These are phyloP conservation scores for Solea senegalensis DNA, from an alignment of 2,113 vertebrate species.

Conservation along the genomic window DNA sequence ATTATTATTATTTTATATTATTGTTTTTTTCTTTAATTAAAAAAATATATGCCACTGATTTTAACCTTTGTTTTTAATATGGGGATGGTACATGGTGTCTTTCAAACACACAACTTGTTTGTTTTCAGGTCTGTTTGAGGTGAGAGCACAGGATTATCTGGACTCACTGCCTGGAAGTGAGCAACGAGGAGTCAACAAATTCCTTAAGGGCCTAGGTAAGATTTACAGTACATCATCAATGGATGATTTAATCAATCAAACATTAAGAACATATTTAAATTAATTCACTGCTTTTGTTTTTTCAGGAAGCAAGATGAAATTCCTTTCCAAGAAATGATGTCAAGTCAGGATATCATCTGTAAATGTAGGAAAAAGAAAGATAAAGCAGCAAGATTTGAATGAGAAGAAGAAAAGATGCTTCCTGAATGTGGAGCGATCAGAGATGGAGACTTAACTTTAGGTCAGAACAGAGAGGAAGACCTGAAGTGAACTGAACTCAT, in stretches of 20 bases:
- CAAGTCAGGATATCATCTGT: background rate
- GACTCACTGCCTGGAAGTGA: constrained; percentile 91
- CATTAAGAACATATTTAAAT: background rate
- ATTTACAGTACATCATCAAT: background rate
- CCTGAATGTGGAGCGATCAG: background rate
- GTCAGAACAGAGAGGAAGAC: background rate
- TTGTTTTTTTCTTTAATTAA: too few species aligned
- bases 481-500: constrained; percentile 38
- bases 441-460: constrained; percentile 17
- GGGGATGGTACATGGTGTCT: too few species aligned
- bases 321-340: constrained; percentile 83
- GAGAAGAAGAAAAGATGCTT: background rate
- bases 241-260: background rate
- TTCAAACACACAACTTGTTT: background rate
- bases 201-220: constrained; percentile 94
- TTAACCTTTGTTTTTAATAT: background rate
- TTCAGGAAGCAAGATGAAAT: constrained; percentile 84
- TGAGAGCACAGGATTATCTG: constrained; percentile 94
- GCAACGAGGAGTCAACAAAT: constrained; percentile 93
- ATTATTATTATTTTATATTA: too few species aligned
- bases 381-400: background rate
- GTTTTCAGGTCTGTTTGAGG: constrained; percentile 91
- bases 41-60: too few species aligned
- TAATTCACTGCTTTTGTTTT: constrained; percentile 30
- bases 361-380: constrained; percentile 18